Percentiles rank a stretch among this genome's conserved stretches.
Evolutionary conservation across 2,113 vertebrate species (phyloP).

Genomic region (Xenopus borealis): DNA sequence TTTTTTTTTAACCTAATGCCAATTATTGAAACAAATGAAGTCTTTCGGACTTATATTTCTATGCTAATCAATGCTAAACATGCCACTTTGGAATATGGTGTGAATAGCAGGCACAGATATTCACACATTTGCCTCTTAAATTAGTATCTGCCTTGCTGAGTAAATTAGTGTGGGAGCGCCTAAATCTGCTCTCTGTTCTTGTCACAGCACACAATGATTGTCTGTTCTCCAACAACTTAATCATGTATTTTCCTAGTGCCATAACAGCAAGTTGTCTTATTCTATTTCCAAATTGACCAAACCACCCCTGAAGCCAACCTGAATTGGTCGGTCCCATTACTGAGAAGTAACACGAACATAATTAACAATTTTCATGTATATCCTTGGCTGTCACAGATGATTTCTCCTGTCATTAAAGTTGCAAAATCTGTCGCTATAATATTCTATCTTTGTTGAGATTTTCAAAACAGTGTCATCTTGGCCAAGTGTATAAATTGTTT

Average conservation of each 20-base stretch:
- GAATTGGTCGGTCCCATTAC: conserved; percentile 15
- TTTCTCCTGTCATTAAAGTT: conserved; percentile 23
- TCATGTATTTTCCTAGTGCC: conserved; percentile 27
- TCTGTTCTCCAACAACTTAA: conserved; percentile 28
- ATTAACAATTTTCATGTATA: conserved; percentile 20
- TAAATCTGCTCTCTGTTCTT: conserved; percentile 20
- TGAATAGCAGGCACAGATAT: conserved; percentile 10
- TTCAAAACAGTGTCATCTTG: conserved; percentile 1
- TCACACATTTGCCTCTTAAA: conserved; percentile 14
- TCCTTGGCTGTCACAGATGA: conserved; percentile 25
- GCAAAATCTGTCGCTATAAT: conserved; percentile 12
- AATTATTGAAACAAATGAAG: conserved; percentile 20
- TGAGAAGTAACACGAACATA: conserved; percentile 22
- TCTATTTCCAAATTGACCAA: conserved; percentile 14
- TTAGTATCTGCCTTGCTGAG: conserved; percentile 9
- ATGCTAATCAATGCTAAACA: conserved; percentile 13
- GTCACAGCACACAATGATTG: conserved; percentile 24
- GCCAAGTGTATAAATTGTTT: conserved; percentile 16
- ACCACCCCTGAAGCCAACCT: conserved; percentile 16
- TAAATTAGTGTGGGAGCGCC: conserved; percentile 2
- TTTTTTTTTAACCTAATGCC: not conserved
- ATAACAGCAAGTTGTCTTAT: conserved; percentile 18
- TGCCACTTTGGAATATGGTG: conserved; percentile 10
- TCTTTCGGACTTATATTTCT: conserved; percentile 6
- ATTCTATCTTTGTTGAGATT: not conserved